Evolutionary conservation across 37 sponge, comb jelly and placozoan species (phyloP), one percentile per base, ranked within the genome.

Genomic region (Mnemiopsis leidyi): DNA sequence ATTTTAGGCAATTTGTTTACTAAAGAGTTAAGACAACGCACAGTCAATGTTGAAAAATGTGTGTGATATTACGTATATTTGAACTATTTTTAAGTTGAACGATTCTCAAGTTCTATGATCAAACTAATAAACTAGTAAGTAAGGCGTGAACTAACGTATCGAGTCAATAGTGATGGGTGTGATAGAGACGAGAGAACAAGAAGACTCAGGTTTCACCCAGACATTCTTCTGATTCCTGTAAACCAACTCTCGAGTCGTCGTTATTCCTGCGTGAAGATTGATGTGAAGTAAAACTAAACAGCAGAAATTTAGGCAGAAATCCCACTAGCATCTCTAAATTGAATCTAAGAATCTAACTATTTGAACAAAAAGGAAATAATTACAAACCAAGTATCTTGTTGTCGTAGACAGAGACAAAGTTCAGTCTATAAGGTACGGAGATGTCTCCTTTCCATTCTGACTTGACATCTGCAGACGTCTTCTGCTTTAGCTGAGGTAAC

Each of bases 71-170:
- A n/a, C n/a, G n/a, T n/a, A n/a, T n/a, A n/a, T n/a, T n/a, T n/a
- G n/a, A n/a, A n/a, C n/a, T n/a, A n/a, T n/a, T n/a, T n/a, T n/a
- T n/a, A n/a, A n/a, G n/a, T n/a, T n/a, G n/a, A n/a, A n/a, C n/a
- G n/a, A n/a, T n/a, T n/a, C n/a, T n/a, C n/a, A n/a, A n/a, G n/a
- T n/a, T n/a, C n/a, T n/a, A n/a, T n/a, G n/a, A n/a, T n/a, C n/a
- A n/a, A n/a, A n/a, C n/a, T n/a, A n/a, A n/a, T n/a, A n/a, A n/a
- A n/a, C n/a, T n/a, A n/a, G n/a, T n/a, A n/a, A n/a, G n/a, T n/a
- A n/a, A n/a, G n/a, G n/a, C n/a, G n/a, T n/a, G n/a, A n/a, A 85
- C 90, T 85, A 20, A 85, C 90, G 90, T n/a, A 85, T 85, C 3
- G 9, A 3, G 29, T 13, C 36, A 28, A 85, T 85, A 28, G 33